Evolutionary conservation across 2,888 invertebrate genomes (phyloP), one percentile per base, ranked within the genome.

Genomic region (Sphinx pinastri): DNA sequence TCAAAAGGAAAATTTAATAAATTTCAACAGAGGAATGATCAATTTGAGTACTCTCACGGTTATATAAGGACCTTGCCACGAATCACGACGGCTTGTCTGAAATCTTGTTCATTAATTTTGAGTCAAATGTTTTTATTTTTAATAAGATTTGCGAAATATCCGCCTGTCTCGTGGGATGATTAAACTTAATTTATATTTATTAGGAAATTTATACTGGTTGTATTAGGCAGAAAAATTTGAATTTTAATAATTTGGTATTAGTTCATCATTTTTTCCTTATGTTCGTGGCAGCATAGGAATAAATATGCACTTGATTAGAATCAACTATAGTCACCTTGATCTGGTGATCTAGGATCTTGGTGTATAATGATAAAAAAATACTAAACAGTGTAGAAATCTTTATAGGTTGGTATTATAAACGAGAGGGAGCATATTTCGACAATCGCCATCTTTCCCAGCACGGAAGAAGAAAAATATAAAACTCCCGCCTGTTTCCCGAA

Each of bases 1-100:
- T 16, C 10, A 60, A 49, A 63, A 49, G 13, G 47, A 47, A 63
- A 63, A 63, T 63, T 63, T 63, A 49, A 63, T 63, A 63, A 63
- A 63, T 19, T 19, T 63, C 63, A 63, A 63, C 63, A 19, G 13
- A 49, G 63, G 12, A 19, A 63, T 38, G 31, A 38, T 58, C 13
- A 19, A 19, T 47, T 63, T 47, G 49, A 63, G 49, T 16, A 7
- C 63, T 63, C 47, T 49, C 49, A 47, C 47, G n/a, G 63, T 49
- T 47, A 49, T 49, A 25, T 63, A 63, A 63, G 13, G 63, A 49
- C 47, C 63, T 49, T 19, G 13, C 19, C 47, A 19, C 19, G 63
- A 63, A 13, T 47, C 47, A 47, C 47, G 63, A 63, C 49, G 49
- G 63, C 63, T 47, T 63, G 47, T 63, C 63, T 16, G 47, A 19